A percentile compares a stretch with the other conserved stretches of the same genome.
These are phyloP conservation scores for Ernsta delagoae DNA, from an alignment of 2,888 invertebrate species.

Conservation along the genomic window DNA sequence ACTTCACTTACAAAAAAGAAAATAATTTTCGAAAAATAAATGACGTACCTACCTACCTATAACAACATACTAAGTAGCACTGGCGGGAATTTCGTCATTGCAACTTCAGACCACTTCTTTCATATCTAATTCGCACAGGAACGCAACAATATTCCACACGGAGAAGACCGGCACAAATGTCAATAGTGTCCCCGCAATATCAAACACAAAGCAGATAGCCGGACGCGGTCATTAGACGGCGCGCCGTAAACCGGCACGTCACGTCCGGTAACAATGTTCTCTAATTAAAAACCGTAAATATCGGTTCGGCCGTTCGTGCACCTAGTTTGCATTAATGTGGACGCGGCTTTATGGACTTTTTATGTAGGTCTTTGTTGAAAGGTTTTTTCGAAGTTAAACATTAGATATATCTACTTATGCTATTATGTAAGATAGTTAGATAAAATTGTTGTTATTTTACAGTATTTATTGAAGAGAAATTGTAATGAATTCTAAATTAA, in stretches of 20 bases:
- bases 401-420: too few species aligned
- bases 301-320: conserved; percentile 44
- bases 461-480: too few species aligned
- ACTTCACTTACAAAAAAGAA: too few species aligned
- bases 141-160: background rate
- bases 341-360: conserved; percentile 21
- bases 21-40: too few species aligned
- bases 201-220: conserved; percentile 9
- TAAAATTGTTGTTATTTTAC: too few species aligned
- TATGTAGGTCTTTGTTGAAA: background rate
- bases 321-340: conserved; percentile 37
- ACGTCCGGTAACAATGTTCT: conserved; percentile 52
- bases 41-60: too few species aligned
- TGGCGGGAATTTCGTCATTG: too few species aligned
- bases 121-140: background rate
- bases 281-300: conserved; percentile 71
- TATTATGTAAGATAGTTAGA: too few species aligned
- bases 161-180: background rate
- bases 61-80: too few species aligned
- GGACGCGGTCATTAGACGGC: conserved; percentile 27
- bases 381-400: background rate
- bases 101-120: background rate
- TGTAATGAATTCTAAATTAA: too few species aligned
- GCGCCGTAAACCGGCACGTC: too few species aligned
- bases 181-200: conserved; percentile 6